These are phyloP conservation scores for Encarsia formosa DNA, from an alignment of 2,888 invertebrate species.

Conservation along the genomic window DNA sequence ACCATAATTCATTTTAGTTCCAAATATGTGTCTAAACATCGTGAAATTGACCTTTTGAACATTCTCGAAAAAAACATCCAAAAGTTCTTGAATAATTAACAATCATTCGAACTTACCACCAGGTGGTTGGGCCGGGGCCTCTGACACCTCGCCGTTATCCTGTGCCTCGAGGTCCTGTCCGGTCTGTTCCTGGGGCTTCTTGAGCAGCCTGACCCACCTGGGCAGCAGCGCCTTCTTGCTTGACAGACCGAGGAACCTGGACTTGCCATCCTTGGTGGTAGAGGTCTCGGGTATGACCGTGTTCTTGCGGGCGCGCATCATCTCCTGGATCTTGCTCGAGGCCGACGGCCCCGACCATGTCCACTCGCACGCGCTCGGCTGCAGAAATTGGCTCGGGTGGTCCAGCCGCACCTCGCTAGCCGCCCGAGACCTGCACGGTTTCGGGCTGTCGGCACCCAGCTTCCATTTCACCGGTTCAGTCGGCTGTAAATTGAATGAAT, in stretches of 20 bases:
- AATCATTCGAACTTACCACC: slow-evolving; percentile 12
- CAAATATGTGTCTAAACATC: no score
- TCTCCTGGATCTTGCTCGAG: slow-evolving; percentile 58
- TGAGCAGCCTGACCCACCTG: slow-evolving; percentile 37
- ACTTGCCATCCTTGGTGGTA: slow-evolving; percentile 27
- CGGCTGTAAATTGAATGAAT: neutral
- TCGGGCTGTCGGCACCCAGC: slow-evolving; percentile 48
- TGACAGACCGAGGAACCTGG: slow-evolving; percentile 36
- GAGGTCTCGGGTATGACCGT: slow-evolving; percentile 12
- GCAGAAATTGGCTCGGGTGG: slow-evolving; percentile 37
- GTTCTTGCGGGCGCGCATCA: slow-evolving; percentile 40
- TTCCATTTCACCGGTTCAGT: slow-evolving; percentile 51
- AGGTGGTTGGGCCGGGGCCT: slow-evolving; percentile 28
- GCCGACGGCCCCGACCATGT: slow-evolving; percentile 70
- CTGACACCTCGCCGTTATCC: slow-evolving; percentile 13
- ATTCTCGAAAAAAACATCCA: no score
- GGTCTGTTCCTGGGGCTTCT: slow-evolving; percentile 13
- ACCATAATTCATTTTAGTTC: no score
- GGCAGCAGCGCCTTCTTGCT: slow-evolving; percentile 42
- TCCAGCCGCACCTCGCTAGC: slow-evolving; percentile 58
- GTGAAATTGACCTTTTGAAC: no score
- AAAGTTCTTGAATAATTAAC: no score
- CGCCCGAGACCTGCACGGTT: slow-evolving; percentile 58
- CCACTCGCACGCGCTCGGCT: slow-evolving; percentile 55
- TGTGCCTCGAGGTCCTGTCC: slow-evolving; percentile 30